Base-by-base conservation (phyloP, 2,797 vertebrate species). In the Crocidura indochinensis region DNA sequence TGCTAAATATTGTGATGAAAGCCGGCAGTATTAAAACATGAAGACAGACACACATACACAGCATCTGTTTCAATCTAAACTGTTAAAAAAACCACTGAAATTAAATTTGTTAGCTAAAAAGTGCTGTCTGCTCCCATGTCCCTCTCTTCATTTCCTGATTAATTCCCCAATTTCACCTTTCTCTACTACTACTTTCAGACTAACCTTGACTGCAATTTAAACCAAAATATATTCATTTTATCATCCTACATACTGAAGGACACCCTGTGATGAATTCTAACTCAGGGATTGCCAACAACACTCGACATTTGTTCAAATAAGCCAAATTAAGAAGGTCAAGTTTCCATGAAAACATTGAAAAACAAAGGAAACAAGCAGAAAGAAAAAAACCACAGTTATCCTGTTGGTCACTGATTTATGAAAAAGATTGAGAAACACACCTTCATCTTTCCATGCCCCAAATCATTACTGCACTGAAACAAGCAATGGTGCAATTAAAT, bases 391-490 rank as follows among this genome's bases (percentile, higher is more conserved):
- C 38, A 38, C 38, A 81, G 51, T 10, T 62, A 44, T n/a, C 22
- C 26, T 44, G 8, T 12, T 73, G 29, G 62, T 22, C 49, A 31
- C 62, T 81, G 31, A 64, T 51, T 12, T 64, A 38, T 65, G 72
- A 46, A 22, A 46, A 93, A 82, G 86, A 89, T 14, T 53, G 47
- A 69, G n/a, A 65, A 79, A 79, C 31, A 69, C 1, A 82, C 89
- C 19, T 79, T n/a, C 15, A 29, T 26, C 69, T 4, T 73, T 31
- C 49, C 77, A 83, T 86, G 60, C 6, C 19, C 14, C 26, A 73
- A 83, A 29, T 69, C 44, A 20, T 78, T 24, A 83, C 56, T 31
- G 7, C 44, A 68, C 29, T 78, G 77, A 87, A 62, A 68, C 31
- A 73, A 73, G 29, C 44, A 26, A 78, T 60, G 56, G 67, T 82